Conservation (phyloP, 2,888 invertebrate genomes). For the Phaedon cochleariae region DNA sequence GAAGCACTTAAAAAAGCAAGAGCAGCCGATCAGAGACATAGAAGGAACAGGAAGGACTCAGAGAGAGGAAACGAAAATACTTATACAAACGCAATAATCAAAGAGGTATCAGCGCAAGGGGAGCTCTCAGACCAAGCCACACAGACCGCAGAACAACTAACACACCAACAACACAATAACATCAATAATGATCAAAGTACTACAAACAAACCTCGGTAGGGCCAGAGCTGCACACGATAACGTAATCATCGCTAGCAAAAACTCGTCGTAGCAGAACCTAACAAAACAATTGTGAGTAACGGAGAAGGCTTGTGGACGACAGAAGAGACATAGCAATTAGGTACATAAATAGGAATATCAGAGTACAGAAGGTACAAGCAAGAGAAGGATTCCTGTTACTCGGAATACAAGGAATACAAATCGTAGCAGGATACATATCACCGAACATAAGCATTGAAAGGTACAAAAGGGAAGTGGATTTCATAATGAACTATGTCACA, state of each 20-base stretch:
- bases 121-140: too few relatives aligned
- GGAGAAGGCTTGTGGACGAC: background rate
- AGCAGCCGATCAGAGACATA: background rate
- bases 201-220: background rate
- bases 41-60: background rate
- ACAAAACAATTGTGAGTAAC: background rate
- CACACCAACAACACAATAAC: too few relatives aligned
- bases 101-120: too few relatives aligned
- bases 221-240: background rate
- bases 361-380: background rate
- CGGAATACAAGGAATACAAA: background rate
- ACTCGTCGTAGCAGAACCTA: background rate
- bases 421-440: conserved; percentile 18
- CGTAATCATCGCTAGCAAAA: background rate
- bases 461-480: background rate
- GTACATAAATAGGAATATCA: conserved; percentile 10
- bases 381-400: background rate
- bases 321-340: conserved; percentile 8
- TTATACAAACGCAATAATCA: too few relatives aligned
- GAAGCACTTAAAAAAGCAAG: too few relatives aligned
- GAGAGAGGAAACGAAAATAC: background rate
- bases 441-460: conserved; percentile 9
- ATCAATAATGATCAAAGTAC: background rate
- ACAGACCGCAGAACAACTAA: too few relatives aligned
- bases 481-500: background rate